Base-by-base conservation (phyloP, 2,888 invertebrate genomes). In the Eupithecia centaureata region DNA sequence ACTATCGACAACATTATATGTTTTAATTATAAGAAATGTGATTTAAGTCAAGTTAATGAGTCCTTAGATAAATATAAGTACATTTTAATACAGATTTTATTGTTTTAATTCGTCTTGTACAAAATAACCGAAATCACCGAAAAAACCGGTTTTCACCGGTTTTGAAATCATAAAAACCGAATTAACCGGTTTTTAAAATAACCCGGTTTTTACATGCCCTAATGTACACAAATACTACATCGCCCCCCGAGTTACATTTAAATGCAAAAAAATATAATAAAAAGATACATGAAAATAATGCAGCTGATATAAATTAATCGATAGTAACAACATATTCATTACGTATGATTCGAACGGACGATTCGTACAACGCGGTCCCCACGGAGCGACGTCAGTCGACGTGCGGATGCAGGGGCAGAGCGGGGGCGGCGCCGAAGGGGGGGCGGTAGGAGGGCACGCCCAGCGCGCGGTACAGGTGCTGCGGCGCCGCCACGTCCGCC, bases 401-500 rank as follows among this genome's bases (percentile, higher is more conserved):
- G 76, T 79, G 78, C 60, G 81, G 82, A 79, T 92, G 89, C 79
- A 93, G 86, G 81, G 91, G 78, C 68, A 93, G 89, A 74, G 91
- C 89, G 67, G 88, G 73, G 65, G 76, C 65, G 66, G 91, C 91
- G 76, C 90, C 91, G 85, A 98, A 98, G 8, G 98, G 98, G 75
- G 97, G 96, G 80, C 95, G 95, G 92, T 98, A 98, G 73, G 18
- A 7, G 18, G 94, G 94, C 72, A 98, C 95, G 65, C 96, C 56
- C 12, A 56, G 56, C 4, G 28, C 56, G 15, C 15, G 28, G 91
- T 96, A 97, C 79, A 97, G 94, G 7, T 65, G 70, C 75, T 95
- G 93, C 32, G 98, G 98, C 82, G 98, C 94, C 76, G 96, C 97
- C 81, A 98, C 94, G 93, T 98, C 97, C 86, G 97, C 97, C 74